These are phyloP conservation scores for Dipodomys merriami DNA, from an alignment of 2,113 vertebrate genomes.

Conservation along the genomic window DNA sequence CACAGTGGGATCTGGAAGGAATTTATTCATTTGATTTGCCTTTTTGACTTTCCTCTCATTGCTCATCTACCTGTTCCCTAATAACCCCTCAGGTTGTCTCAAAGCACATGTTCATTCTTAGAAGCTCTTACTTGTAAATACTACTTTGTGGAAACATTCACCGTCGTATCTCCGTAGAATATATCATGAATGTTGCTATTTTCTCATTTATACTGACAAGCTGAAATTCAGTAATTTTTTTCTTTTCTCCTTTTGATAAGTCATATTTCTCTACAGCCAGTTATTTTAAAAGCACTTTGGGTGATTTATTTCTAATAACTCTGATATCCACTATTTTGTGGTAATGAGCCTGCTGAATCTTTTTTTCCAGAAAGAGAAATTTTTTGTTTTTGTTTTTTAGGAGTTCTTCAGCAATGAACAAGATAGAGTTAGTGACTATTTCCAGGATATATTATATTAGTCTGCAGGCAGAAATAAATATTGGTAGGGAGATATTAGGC, in stretches of 20 bases:
- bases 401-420: no score
- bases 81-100: neutral
- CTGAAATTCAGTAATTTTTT: conserved; percentile 37
- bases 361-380: neutral
- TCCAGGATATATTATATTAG: neutral
- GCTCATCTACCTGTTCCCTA: conserved; percentile 38
- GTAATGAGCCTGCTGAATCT: neutral
- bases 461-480: conserved; percentile 13
- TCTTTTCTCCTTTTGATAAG: neutral
- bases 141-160: conserved; percentile 24
- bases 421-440: neutral
- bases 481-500: neutral
- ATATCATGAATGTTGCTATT: neutral
- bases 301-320: conserved; percentile 31
- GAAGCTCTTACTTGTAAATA: conserved; percentile 58
- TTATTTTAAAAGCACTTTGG: conserved; percentile 4
- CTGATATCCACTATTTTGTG: neutral
- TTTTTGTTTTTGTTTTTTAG: neutral
- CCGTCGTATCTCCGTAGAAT: conserved; percentile 23
- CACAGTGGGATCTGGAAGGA: neutral
- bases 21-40: neutral
- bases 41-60: neutral
- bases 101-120: conserved; percentile 37
- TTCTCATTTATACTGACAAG: conserved; percentile 45
- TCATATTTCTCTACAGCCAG: neutral